Percentiles rank a stretch among this genome's conserved stretches.
Evolutionary conservation across 2,888 invertebrate species (phyloP).

Genomic region (Pyrrhia umbra): DNA sequence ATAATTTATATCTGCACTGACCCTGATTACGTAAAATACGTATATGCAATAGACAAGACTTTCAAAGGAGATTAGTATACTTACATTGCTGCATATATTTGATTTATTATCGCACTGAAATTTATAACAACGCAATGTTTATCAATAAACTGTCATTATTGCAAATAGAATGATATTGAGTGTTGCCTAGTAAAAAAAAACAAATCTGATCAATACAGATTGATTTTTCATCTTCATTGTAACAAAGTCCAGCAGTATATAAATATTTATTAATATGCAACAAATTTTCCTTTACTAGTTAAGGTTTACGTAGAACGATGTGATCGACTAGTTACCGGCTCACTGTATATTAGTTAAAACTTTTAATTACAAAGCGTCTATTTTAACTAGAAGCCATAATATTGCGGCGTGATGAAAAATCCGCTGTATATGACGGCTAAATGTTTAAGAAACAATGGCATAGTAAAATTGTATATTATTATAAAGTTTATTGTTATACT

Average conservation of each 20-base stretch:
- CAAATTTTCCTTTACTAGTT: conserved; percentile 48
- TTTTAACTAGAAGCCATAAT: conserved; percentile 23
- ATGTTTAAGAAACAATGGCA: conserved; percentile 28
- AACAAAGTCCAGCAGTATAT: conserved; percentile 39
- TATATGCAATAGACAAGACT: no score
- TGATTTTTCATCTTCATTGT: no score
- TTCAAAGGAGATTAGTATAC: no score
- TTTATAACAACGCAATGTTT: no score
- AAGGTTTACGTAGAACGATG: conserved; percentile 56
- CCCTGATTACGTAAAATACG: no score
- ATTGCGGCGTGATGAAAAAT: background rate
- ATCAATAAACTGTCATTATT: no score
- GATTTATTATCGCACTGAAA: no score
- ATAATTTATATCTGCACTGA: no score
- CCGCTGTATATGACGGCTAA: background rate
- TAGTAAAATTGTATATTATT: conserved; percentile 33
- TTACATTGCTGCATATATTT: no score
- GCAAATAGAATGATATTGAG: no score
- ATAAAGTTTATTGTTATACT: background rate
- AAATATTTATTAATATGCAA: conserved; percentile 22
- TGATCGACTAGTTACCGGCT: conserved; percentile 74
- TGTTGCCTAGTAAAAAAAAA: background rate
- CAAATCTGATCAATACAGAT: background rate
- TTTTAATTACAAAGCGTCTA: conserved; percentile 4
- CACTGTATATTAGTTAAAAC: conserved; percentile 47